These are phyloP conservation scores for Drosophila phalerata DNA, from an alignment of 2,888 invertebrate species.

Conservation along the genomic window DNA sequence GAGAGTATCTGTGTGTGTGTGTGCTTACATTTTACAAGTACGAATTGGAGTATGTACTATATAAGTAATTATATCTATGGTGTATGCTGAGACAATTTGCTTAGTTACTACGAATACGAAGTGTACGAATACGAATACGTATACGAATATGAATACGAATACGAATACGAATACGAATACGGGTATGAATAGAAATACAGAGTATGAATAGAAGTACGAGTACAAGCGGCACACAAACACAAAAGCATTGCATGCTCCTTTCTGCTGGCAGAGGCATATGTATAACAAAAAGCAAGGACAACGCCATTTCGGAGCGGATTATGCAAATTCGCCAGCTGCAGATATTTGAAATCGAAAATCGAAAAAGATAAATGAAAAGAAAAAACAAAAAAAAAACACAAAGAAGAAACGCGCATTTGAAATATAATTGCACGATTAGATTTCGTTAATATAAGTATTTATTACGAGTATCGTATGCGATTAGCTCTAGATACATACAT, in stretches of 20 bases:
- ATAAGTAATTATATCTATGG: neutral
- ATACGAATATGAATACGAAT: conserved; percentile 6
- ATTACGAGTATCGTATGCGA: conserved; percentile 28
- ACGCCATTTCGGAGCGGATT: conserved; percentile 23
- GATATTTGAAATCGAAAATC: conserved; percentile 21
- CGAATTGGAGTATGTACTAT: neutral
- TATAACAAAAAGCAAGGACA: conserved; percentile 42
- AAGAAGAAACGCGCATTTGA: conserved; percentile 11
- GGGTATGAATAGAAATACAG: neutral
- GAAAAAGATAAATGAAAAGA: conserved; percentile 1
- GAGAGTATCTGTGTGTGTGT: conserved; percentile 16
- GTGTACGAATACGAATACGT: neutral
- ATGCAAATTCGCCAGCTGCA: conserved; percentile 32
- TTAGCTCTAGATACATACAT: conserved; percentile 16
- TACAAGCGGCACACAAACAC: conserved; percentile 30
- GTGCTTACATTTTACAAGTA: conserved; percentile 25
- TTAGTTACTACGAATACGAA: conserved; percentile 29
- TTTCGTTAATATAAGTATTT: conserved; percentile 30
- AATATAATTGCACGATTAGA: conserved; percentile 17
- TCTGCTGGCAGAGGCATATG: conserved; percentile 4
- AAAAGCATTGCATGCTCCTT: conserved; percentile 49
- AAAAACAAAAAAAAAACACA: neutral
- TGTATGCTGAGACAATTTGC: conserved; percentile 36
- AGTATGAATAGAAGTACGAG: conserved; percentile 7
- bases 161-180: neutral